Base-by-base conservation (phyloP, 2,113 vertebrate species). In the Potamarius usumacintae region DNA sequence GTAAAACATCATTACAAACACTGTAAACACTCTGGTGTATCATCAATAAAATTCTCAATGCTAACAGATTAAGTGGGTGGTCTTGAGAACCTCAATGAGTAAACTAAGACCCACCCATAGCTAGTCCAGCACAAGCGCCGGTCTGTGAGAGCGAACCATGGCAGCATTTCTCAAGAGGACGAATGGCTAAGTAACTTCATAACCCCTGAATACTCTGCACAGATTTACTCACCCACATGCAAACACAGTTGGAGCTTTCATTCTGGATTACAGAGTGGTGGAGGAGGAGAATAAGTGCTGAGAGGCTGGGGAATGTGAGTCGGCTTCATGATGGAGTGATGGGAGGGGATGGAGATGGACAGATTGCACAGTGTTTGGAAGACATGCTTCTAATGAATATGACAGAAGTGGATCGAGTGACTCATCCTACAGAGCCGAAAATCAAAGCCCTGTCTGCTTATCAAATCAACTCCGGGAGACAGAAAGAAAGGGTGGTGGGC, bases 341-440 rank as follows among this genome's bases (percentile, higher is more conserved):
- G 69, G 20, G 50, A 82, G 55, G 80, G n/a, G 83, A 67, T 53
- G 48, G 83, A 48, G 86, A 62, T 18, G 84, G 76, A 77, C 76
- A 79, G 83, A 84, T 58, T 76, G 78, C 62, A 69, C 50, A 65
- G 65, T 9, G 74, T 57, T 83, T 60, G 76, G 86, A 84, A 78
- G 84, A 78, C 69, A 79, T 78, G 42, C 14, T 50, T 58, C 53
- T 87, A 87, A 86, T 86, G 81, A 81, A 86, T 52, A 74, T 50
- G 69, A 85, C 89, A 85, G 76, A 62, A 79, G 53, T 84, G 86
- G 79, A 89, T 84, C 83, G 7, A 83, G 87, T 92, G 89, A 91
- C 86, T 92, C 90, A 91, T 91, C 65, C 86, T 80, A n/a, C 60
- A 86, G 50, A 79, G 42, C 82, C 27, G 86, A 88, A 89, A 85